A percentile compares a stretch with the other conserved stretches of the same genome.
Evolutionary conservation across 2,113 vertebrate genomes (phyloP).

Genomic region (Mirza zaza): DNA sequence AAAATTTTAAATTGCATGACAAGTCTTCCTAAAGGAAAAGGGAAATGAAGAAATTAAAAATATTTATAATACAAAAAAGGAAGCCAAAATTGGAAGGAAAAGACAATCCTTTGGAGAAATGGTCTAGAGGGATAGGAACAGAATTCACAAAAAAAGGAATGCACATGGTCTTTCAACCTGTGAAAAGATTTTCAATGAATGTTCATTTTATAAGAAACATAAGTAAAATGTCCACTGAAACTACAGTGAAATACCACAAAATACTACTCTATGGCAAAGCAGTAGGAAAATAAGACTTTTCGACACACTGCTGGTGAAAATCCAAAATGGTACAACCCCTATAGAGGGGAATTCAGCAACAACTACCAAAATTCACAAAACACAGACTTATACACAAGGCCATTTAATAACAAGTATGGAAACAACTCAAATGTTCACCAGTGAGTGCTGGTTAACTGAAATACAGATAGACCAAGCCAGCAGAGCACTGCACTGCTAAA

Average conservation of each 20-base stretch:
- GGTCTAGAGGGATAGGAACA: background rate
- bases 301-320: background rate
- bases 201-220: background rate
- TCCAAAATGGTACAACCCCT: background rate
- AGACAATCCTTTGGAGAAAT: background rate
- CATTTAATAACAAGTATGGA: background rate
- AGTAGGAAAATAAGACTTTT: background rate
- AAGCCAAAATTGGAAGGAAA: conserved; percentile 24
- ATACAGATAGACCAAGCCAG: background rate
- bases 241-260: background rate
- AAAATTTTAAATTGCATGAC: background rate
- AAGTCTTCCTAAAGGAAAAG: background rate
- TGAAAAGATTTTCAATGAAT: background rate
- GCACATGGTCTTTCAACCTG: background rate
- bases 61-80: background rate
- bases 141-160: background rate
- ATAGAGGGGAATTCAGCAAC: background rate
- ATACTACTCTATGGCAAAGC: background rate
- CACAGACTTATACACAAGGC: background rate
- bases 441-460: background rate
- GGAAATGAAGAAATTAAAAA: background rate
- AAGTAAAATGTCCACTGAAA: background rate
- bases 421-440: background rate
- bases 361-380: background rate
- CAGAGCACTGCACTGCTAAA: background rate